Percentiles rank a stretch among this genome's conserved stretches.
Conservation (phyloP, 2,113 vertebrate genomes). For the Dascyllus trimaculatus region DNA sequence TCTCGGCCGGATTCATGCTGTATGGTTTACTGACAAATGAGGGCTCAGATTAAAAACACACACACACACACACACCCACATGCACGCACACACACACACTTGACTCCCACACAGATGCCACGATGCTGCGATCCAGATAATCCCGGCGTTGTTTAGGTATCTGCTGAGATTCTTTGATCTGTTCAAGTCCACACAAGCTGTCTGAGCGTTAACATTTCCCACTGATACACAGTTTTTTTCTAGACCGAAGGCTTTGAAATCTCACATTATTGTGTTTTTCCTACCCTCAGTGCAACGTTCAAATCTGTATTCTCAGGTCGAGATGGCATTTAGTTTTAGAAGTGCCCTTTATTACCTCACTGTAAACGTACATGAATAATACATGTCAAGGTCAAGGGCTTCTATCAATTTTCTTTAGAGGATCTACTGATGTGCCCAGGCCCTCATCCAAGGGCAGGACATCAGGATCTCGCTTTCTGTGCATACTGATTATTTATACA, state of each 20-base stretch:
- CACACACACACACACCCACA: constrained; percentile 15
- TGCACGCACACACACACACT: background rate
- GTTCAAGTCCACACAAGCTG: constrained; percentile 24
- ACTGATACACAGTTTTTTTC: background rate
- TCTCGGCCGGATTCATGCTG: constrained; percentile 41
- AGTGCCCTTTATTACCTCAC: constrained; percentile 16
- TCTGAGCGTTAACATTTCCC: background rate
- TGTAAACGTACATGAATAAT: constrained; percentile 61
- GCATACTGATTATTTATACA: constrained; percentile 61
- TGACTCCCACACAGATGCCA: constrained; percentile 20
- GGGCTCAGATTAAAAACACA: constrained; percentile 46
- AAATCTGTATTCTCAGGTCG: background rate
- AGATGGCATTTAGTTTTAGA: constrained; percentile 3
- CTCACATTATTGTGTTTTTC: background rate
- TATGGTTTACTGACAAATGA: constrained; percentile 57
- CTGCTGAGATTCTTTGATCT: constrained; percentile 44
- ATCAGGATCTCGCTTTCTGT: constrained; percentile 12
- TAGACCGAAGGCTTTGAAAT: background rate
- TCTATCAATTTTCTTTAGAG: constrained; percentile 63
- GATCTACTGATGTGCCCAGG: constrained; percentile 22
- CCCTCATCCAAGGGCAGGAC: constrained; percentile 55
- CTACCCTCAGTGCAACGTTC: background rate
- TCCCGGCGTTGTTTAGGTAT: constrained; percentile 51
- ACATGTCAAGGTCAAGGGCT: constrained; percentile 56
- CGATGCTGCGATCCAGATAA: constrained; percentile 57